These are phyloP conservation scores for Lepidothrix coronata DNA, from an alignment of 2,113 vertebrate genomes.

Conservation along the genomic window DNA sequence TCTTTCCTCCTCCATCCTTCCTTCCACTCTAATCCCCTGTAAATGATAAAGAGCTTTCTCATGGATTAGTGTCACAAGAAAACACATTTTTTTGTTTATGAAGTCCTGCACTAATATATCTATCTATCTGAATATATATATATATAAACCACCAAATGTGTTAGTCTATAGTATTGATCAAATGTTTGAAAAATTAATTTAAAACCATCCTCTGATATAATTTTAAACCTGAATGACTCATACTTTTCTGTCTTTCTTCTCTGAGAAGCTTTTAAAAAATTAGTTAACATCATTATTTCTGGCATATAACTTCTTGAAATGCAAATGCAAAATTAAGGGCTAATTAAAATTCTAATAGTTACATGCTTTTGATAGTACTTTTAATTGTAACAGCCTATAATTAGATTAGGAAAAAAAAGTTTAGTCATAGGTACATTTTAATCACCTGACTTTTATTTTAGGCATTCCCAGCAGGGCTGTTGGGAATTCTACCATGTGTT, in stretches of 20 bases:
- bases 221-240: neutral
- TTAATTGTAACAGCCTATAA: constrained; percentile 1
- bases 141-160: neutral
- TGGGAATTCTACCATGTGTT: constrained; percentile 22
- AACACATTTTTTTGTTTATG: neutral
- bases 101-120: neutral
- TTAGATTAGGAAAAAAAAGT: neutral
- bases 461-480: neutral
- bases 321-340: constrained; percentile 6
- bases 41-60: neutral
- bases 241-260: neutral
- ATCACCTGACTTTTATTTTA: constrained; percentile 15
- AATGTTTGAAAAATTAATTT: neutral
- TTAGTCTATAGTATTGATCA: neutral
- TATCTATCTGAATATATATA: neutral
- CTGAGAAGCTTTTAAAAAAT: neutral
- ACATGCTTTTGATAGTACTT: neutral
- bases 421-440: neutral
- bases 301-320: constrained; percentile 1
- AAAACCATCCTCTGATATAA: neutral
- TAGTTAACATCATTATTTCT: neutral
- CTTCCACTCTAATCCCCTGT: neutral
- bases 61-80: neutral
- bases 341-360: constrained; percentile 27
- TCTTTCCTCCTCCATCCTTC: neutral